Evolutionary conservation across 1,140 invertebrate genomes (phyloP).

Genomic region (Drosophila subpulchrella): DNA sequence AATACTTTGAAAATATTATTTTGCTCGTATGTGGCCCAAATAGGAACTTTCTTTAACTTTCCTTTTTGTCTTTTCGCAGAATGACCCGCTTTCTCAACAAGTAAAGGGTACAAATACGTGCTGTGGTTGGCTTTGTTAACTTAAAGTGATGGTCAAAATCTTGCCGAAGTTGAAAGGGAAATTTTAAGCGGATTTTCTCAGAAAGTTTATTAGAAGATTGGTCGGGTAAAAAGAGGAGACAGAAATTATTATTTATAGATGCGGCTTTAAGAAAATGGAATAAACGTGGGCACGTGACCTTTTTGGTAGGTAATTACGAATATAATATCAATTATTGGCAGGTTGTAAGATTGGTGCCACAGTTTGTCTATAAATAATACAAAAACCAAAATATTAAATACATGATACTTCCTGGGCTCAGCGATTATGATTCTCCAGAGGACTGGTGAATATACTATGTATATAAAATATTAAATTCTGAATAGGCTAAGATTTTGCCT

Average conservation of each 20-base stretch:
- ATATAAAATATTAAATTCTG: too few relatives aligned
- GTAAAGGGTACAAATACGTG: slow-evolving; percentile 38
- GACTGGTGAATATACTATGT: too few relatives aligned
- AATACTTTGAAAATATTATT: neutral
- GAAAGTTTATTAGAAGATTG: slow-evolving; percentile 42
- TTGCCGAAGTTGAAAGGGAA: slow-evolving; percentile 43
- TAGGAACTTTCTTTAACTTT: neutral
- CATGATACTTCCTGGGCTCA: too few relatives aligned
- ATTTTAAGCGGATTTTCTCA: slow-evolving; percentile 27
- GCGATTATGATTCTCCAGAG: too few relatives aligned
- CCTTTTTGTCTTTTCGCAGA: neutral
- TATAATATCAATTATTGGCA: neutral
- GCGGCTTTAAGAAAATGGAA: slow-evolving; percentile 1
- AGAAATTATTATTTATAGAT: slow-evolving; percentile 12
- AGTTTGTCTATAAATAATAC: too few relatives aligned
- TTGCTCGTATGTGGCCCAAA: too few relatives aligned
- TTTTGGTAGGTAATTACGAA: neutral
- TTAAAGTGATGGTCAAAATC: slow-evolving; percentile 55
- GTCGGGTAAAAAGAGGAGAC: slow-evolving; percentile 2
- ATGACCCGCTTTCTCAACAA: neutral
- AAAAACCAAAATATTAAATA: too few relatives aligned
- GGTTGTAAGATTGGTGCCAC: too few relatives aligned
- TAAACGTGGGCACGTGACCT: neutral
- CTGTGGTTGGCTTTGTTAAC: slow-evolving; percentile 27
- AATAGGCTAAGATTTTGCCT: too few relatives aligned